Conservation (phyloP, 1,140 invertebrate species). For the Diachasmimorpha longicaudata region DNA sequence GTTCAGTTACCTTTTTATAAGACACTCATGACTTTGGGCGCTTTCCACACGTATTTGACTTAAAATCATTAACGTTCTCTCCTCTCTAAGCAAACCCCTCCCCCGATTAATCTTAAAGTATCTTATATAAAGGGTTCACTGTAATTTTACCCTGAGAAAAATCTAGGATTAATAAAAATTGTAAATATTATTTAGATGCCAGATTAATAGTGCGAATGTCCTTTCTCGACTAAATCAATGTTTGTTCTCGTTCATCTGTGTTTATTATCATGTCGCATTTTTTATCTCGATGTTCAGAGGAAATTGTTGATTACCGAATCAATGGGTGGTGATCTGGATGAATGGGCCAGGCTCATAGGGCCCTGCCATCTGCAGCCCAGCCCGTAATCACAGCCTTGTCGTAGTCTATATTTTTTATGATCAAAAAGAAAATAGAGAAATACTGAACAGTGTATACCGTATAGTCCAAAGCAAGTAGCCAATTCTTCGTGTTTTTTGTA, state of each 20-base stretch:
- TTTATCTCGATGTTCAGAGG: background rate
- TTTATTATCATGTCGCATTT: background rate
- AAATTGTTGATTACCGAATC: background rate
- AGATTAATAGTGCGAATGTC: background rate
- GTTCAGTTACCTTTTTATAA: too few relatives aligned
- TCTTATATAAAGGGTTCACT: background rate
- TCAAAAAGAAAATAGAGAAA: background rate
- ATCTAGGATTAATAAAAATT: background rate
- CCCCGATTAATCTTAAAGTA: background rate
- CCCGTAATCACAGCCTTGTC: background rate
- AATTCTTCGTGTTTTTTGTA: constrained; percentile 77
- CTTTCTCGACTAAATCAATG: background rate
- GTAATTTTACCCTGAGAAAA: background rate
- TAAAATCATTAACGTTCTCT: too few relatives aligned
- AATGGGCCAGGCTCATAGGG: too few relatives aligned
- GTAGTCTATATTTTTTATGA: background rate
- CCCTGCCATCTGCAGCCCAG: background rate
- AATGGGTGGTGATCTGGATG: background rate
- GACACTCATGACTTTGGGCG: too few relatives aligned
- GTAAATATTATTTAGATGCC: background rate
- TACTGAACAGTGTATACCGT: constrained; percentile 49
- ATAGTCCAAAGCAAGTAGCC: constrained; percentile 69
- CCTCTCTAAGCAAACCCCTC: too few relatives aligned
- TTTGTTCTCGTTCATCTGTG: background rate
- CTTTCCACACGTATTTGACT: too few relatives aligned